Conservation (phyloP, 1,140 invertebrate genomes). For the Solenopsis invicta region DNA sequence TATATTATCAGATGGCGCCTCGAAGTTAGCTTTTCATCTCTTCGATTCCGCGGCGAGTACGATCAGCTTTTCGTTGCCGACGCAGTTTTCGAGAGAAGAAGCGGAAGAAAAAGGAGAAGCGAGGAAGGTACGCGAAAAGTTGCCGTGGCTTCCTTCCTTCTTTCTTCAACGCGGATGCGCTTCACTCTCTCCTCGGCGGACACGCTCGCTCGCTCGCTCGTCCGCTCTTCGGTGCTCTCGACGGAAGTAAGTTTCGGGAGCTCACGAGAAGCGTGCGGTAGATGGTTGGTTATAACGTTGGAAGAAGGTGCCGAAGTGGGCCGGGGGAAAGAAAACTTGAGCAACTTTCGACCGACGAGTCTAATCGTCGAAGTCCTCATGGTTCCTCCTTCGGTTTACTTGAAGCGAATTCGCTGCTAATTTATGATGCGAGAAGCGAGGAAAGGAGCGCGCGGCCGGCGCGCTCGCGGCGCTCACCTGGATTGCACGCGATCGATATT, state of each 20-base stretch:
- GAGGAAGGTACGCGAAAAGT: slow-evolving; percentile 10
- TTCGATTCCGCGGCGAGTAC: slow-evolving; percentile 64
- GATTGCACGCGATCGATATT: slow-evolving; percentile 62
- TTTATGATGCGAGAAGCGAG: slow-evolving; percentile 66
- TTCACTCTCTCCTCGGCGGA: slow-evolving; percentile 9
- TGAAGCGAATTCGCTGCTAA: slow-evolving; percentile 58
- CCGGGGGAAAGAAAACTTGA: slow-evolving; percentile 65
- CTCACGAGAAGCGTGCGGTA: slow-evolving; percentile 45
- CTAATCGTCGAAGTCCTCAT: slow-evolving; percentile 72
- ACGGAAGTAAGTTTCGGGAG: slow-evolving; percentile 46
- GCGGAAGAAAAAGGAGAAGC: slow-evolving; percentile 17
- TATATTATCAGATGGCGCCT: slow-evolving; percentile 75
- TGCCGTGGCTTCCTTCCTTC: slow-evolving; percentile 33
- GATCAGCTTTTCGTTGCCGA: slow-evolving; percentile 63
- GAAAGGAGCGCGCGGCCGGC: not conserved
- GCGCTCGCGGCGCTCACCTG: not conserved
- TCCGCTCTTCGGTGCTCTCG: slow-evolving; percentile 37
- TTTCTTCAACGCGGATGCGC: slow-evolving; percentile 36
- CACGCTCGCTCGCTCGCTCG: not conserved
- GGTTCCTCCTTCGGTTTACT: slow-evolving; percentile 51
- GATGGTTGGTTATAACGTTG: slow-evolving; percentile 67
- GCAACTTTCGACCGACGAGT: slow-evolving; percentile 72
- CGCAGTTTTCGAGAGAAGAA: slow-evolving; percentile 15
- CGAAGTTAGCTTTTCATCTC: slow-evolving; percentile 78
- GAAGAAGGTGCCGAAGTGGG: slow-evolving; percentile 64